Evolutionary conservation across 1,140 invertebrate genomes (phyloP), one percentile per base, ranked within the genome.

Genomic region (Ceratosolen fusciceps): DNA sequence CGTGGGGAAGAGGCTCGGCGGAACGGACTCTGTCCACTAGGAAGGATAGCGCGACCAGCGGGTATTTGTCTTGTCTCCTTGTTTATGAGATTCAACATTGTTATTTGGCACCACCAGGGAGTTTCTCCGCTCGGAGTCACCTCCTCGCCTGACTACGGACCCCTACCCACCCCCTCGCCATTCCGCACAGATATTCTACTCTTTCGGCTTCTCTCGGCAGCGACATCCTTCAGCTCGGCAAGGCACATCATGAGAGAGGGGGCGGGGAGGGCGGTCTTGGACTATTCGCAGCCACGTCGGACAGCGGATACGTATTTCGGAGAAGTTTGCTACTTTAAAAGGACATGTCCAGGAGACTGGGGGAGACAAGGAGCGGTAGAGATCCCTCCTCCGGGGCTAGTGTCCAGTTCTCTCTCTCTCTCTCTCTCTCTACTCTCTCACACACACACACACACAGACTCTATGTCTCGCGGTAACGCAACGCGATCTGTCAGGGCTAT

Each of bases 41-140:
- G 87, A 86, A 84, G 84, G 86, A 85, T 83, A 85, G 83, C 82
- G 84, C 85, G 85, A 84, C 87, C 85, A 86, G 83, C 83, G 89
- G 87, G 89, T 90, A 90, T 90, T 90, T 90, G 89, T 90, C 90
- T 90, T 90, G 90, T 90, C 89, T 90, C 88, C 88, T 90, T 90
- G 90, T 90, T 90, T 90, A 90, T 90, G 90, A 89, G 90, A 90
- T 90, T 90, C 89, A 89, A 89, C 90, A 90, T 90, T 90, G 90
- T 90, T 90, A 90, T 90, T 90, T 90, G 89, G 89, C 90, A 90
- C 89, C 89, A 86, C 86, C 84, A 86, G 83, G 87, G 88, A 89
- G 88, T 89, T 90, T 82, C 82, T 77, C 80, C 80, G 81, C 83
- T 60, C 82, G 78, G 80, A 82, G 81, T 82, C 47, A 39, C 43